Evolutionary conservation across 2,888 invertebrate species (phyloP), one percentile per base, ranked within the genome.

Genomic region (Eupithecia abbreviata): DNA sequence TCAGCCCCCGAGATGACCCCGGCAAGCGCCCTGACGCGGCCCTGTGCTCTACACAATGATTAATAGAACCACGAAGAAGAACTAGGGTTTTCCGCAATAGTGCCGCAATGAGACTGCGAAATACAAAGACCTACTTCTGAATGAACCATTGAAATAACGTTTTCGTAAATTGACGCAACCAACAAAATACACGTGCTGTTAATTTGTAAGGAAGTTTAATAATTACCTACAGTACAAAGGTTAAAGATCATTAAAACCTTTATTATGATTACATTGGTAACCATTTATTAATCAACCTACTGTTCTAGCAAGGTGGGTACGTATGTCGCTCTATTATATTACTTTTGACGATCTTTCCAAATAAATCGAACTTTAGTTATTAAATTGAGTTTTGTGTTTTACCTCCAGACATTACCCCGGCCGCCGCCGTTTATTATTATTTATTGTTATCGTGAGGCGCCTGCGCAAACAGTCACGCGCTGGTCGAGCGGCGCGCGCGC

Each of bases 41-140:
- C 70, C 73, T 42, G 49, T 30, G 45, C 58, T 43, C 15, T 66
- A 70, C 74, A 72, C 71, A 77, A 75, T 77, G 77, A 77, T 75
- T 77, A 77, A 77, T 77, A 70, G 75, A 71, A 41, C 43, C 49
- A 30, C 66, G 41, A 62, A 79, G 79, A 79, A 79, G 77, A 80
- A 78, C 75, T 72, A 69, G 76, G 74, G 62, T 58, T 80, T 82
- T 79, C 78, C 77, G 55, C 76, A 75, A 79, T 77, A 72, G 76
- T 65, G 30, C 69, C 10, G 67, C 77, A 66, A 78, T 79, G 79
- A 80, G 65, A 66, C 78, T 47, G 77, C 77, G 68, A 71, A 74
- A 78, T 74, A 77, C 13, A 71, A 72, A 76, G 55, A 75, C 72
- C 75, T 73, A 77, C 18, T 74, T 74, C 72, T 75, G 18, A 5